Percentiles rank a stretch among this genome's conserved stretches.
phyloP scores from a whole-genome alignment of 2,888 invertebrate genomes.

The Epirrita christyi region DNA sequence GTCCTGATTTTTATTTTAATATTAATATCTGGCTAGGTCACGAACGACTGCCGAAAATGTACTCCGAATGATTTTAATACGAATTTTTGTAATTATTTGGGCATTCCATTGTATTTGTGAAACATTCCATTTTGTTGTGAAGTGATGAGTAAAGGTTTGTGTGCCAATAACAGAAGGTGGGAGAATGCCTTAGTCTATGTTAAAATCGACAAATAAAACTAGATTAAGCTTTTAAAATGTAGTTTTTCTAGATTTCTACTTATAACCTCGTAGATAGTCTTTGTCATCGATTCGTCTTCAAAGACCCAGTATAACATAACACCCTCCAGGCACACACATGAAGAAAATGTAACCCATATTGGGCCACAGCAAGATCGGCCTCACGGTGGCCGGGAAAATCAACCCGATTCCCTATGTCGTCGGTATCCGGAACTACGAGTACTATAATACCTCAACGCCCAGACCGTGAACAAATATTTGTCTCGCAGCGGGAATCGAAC shows the following conservation, averaged over 20 bases:
- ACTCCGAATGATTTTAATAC: constrained; percentile 52
- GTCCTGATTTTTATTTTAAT: constrained; percentile 60
- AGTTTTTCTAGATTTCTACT: constrained; percentile 53
- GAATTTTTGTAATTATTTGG: constrained; percentile 48
- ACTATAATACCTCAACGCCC: no score
- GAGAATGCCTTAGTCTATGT: constrained; percentile 82
- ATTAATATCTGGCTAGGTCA: constrained; percentile 55
- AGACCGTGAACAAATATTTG: no score
- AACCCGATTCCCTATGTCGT: no score
- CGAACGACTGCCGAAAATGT: constrained; percentile 58
- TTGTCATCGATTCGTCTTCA: no score
- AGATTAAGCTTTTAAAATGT: constrained; percentile 78
- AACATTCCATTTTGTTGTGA: constrained; percentile 75
- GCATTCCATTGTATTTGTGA: constrained; percentile 67
- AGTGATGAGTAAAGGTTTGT: constrained; percentile 70
- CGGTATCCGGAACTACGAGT: no score
- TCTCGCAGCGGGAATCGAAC: no score
- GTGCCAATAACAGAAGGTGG: constrained; percentile 79
- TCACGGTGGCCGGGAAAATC: no score
- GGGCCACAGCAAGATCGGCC: no score
- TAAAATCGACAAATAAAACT: constrained; percentile 82
- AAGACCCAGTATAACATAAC: no score
- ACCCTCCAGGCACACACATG: no score
- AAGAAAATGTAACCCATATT: no score
- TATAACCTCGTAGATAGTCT: not conserved